Conservation (phyloP, 1,140 invertebrate species). For the Pachypeltis micranthus region DNA sequence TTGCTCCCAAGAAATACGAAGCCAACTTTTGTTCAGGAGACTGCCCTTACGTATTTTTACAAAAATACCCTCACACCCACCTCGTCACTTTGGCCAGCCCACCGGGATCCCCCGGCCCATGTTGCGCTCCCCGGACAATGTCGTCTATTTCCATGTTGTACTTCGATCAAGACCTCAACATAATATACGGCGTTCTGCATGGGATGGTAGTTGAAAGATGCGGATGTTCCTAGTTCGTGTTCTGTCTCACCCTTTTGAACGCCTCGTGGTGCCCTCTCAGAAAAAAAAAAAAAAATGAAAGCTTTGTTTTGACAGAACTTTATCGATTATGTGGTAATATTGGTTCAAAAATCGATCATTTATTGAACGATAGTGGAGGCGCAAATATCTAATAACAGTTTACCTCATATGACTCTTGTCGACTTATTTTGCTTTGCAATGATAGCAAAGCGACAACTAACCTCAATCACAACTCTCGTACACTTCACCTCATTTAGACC, state of each 20-base stretch:
- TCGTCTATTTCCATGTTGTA: slow-evolving; percentile 86
- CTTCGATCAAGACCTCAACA: slow-evolving; percentile 76
- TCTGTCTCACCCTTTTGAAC: not conserved
- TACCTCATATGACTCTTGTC: not conserved
- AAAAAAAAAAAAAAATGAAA: not conserved
- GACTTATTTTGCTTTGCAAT: too few relatives aligned
- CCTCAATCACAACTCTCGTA: too few relatives aligned
- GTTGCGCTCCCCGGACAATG: slow-evolving; percentile 80
- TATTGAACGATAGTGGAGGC: not conserved
- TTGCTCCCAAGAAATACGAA: slow-evolving; percentile 88
- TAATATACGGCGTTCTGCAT: slow-evolving; percentile 75
- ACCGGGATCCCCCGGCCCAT: slow-evolving; percentile 63
- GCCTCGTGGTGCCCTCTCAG: not conserved
- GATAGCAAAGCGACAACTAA: too few relatives aligned
- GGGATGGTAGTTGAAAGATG: slow-evolving; percentile 89
- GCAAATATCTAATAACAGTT: not conserved
- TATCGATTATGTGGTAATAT: too few relatives aligned
- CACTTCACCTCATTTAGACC: too few relatives aligned
- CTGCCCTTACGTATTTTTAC: slow-evolving; percentile 79
- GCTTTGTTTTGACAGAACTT: too few relatives aligned
- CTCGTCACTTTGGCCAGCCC: slow-evolving; percentile 64
- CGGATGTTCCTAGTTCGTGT: slow-evolving; percentile 65
- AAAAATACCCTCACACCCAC: slow-evolving; percentile 88
- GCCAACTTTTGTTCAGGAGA: slow-evolving; percentile 94
- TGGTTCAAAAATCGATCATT: not conserved